Evolutionary conservation across 2,113 vertebrate species (phyloP), one percentile per base, ranked within the genome.

Genomic region (Cinclus cinclus): DNA sequence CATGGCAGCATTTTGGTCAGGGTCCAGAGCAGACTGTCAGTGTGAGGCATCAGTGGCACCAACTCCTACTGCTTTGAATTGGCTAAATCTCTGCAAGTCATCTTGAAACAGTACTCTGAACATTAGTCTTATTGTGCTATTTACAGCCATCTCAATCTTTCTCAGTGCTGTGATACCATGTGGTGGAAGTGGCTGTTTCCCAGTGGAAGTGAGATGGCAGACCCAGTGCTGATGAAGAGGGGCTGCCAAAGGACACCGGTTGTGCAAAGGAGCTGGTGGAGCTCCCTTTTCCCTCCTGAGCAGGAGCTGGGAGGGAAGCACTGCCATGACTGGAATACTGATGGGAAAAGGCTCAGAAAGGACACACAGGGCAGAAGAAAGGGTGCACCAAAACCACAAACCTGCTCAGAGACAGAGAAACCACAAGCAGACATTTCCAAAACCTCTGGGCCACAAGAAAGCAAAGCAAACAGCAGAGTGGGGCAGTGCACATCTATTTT

Each of bases 401-500:
- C 6, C n/a, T 11, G 83, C 87, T 75, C 60, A 59, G 24, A 69
- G 53, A 59, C 31, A 8, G 5, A 37, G 52, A 9, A 70, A 11
- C 10, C 11, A 3, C 0, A 7, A 28, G 67, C 44, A 89, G 47
- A 83, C 1, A 27, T 75, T 39, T 7, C 37, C 25, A 14, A 80
- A 63, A 6, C 4, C 23, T 47, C 37, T 19, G 10, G 31, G 50
- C n/a, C 47, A 47, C 55, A 49, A 55, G 41, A 50, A 53, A 81
- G 33, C 67, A 60, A 58, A 65, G 33, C 22, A 31, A 55, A 17
- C 1, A 1, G 49, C 58, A 50, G 8, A 58, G 27, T 8, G 39
- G 46, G 39, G 46, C 63, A 74, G 7, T 0, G 2, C 11, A 49
- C 3, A 0, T 11, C 41, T 13, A 1, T 17, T 47, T 21, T 37